phyloP scores from a whole-genome alignment of 2,113 vertebrate genomes.

The Xenotilapia caudafasciata region DNA sequence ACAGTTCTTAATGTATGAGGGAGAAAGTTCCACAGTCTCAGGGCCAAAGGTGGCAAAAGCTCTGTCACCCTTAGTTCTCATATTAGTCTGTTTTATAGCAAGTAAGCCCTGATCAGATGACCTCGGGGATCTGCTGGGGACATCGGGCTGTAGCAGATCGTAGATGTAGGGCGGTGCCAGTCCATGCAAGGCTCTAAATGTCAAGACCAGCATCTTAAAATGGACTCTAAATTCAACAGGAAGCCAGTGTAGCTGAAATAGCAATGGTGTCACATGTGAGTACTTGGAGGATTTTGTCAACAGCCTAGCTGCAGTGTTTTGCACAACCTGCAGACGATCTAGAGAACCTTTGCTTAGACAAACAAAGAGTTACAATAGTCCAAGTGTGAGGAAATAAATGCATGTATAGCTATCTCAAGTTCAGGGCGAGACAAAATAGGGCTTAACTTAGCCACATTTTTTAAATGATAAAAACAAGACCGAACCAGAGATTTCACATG shows the following conservation, averaged over 20 bases:
- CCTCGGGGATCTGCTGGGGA: accelerated
- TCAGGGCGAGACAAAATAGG: neutral
- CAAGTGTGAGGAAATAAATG: neutral
- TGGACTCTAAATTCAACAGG: accelerated
- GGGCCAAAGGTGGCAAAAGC: neutral
- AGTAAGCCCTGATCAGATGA: neutral
- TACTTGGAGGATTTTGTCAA: neutral
- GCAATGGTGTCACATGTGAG: accelerated
- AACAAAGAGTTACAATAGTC: neutral
- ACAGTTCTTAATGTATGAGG: neutral
- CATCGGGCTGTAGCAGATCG: accelerated
- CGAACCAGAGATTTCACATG: accelerated
- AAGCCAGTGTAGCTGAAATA: neutral
- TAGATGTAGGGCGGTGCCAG: accelerated
- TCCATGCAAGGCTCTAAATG: neutral
- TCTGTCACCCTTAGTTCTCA: neutral
- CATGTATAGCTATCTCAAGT: accelerated
- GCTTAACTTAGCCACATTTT: neutral
- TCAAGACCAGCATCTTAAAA: neutral
- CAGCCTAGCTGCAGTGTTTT: accelerated
- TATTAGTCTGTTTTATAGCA: neutral
- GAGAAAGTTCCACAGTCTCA: accelerated
- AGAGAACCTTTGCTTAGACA: accelerated
- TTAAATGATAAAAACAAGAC: neutral
- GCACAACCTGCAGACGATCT: neutral